Evolutionary conservation across 2,113 vertebrate species (phyloP).

Genomic region (Calonectris borealis): DNA sequence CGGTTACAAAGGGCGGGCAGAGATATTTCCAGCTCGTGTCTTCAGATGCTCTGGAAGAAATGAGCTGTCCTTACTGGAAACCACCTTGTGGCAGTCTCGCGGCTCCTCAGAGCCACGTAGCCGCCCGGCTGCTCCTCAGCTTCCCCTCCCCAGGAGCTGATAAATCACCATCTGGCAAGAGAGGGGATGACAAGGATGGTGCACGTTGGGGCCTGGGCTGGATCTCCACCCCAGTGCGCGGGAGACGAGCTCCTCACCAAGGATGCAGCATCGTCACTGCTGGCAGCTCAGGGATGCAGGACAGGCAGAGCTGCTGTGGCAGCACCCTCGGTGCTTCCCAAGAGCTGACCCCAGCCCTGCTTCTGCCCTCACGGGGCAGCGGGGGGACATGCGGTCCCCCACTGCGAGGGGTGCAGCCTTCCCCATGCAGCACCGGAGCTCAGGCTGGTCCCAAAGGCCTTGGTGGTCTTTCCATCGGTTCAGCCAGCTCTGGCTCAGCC

Average conservation of each 20-base stretch:
- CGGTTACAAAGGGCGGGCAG: background rate
- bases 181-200: fast-evolving
- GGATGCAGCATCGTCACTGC: background rate
- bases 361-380: background rate
- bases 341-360: background rate
- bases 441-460: background rate
- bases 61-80: constrained; percentile 9
- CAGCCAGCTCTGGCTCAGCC: background rate
- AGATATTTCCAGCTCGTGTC: background rate
- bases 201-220: fast-evolving
- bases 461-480: background rate
- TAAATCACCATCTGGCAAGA: background rate
- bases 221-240: background rate
- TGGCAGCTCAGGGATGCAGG: background rate
- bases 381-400: background rate
- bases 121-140: background rate
- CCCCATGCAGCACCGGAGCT: background rate
- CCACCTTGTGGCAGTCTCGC: background rate
- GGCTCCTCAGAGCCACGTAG: background rate
- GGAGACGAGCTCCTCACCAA: background rate
- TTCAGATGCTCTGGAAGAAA: background rate
- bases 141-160: background rate
- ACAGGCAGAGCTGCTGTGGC: background rate
- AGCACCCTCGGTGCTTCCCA: background rate
- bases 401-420: background rate